Conservation (phyloP, 2,888 invertebrate species). For the Sinohyriopsis cumingii region DNA sequence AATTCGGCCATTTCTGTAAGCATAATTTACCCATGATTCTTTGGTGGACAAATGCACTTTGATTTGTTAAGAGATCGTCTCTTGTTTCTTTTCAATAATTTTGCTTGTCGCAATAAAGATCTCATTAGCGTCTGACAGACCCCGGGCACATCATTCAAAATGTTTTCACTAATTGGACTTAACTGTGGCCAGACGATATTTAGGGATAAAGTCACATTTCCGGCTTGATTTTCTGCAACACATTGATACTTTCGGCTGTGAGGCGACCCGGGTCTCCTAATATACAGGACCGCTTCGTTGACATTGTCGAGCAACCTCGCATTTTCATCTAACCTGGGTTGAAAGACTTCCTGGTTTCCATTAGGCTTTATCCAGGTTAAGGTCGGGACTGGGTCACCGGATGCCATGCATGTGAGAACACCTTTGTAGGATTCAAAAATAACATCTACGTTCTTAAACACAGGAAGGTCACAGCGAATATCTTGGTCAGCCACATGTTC, state of each 20-base stretch:
- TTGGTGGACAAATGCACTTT: too few species aligned
- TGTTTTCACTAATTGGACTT: too few species aligned
- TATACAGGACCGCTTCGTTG: slow-evolving; percentile 44
- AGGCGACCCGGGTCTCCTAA: slow-evolving; percentile 41
- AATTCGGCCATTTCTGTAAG: too few species aligned
- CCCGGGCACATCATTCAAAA: too few species aligned
- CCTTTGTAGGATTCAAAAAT: slow-evolving; percentile 54
- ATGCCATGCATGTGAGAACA: slow-evolving; percentile 59
- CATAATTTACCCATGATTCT: too few species aligned
- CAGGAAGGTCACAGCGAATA: slow-evolving; percentile 61
- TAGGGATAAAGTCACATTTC: slow-evolving; percentile 64
- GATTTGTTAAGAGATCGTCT: too few species aligned
- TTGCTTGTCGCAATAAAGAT: too few species aligned
- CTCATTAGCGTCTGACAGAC: too few species aligned
- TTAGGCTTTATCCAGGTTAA: slow-evolving; percentile 64
- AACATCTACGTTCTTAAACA: slow-evolving; percentile 63
- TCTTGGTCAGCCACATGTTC: slow-evolving; percentile 53
- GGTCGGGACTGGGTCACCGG: slow-evolving; percentile 64
- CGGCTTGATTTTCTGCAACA: slow-evolving; percentile 64
- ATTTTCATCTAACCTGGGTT: slow-evolving; percentile 38
- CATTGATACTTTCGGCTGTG: slow-evolving; percentile 59
- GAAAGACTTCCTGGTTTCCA: slow-evolving; percentile 45
- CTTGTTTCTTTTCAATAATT: too few species aligned
- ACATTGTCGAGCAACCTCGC: slow-evolving; percentile 11
- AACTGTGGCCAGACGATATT: slow-evolving; percentile 59